Base-by-base conservation (phyloP, 2,888 invertebrate species). In the Charanyca ferruginea region DNA sequence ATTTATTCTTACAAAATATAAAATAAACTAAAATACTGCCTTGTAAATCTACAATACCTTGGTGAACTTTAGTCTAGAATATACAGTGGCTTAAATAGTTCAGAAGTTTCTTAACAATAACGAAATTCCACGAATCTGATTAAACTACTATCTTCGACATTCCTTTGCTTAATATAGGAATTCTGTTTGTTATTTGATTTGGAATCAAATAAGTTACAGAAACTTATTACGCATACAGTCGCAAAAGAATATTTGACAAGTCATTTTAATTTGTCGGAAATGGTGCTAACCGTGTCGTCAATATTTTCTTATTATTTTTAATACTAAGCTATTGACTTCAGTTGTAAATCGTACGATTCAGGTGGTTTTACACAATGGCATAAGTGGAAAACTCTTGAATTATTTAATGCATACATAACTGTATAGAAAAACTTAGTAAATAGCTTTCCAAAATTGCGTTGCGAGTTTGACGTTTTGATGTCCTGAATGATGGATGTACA, bases 401-500 rank as follows among this genome's bases (percentile, higher is more conserved):
- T 76, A 4, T 45, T 25, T 44, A 58, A 49, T 53, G 7, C 13
- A 9, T 18, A 22, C 13, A 42, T 54, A 44, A 3, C 35, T 32
- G 9, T n/a, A 6, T 48, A 18, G 22, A 8, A 44, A 52, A 65
- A 73, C 44, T 77, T 71, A 22, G 44, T 77, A 49, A 65, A 72
- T 47, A 72, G 60, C 53, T 74, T 77, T 58, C 28, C 60, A 47
- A 72, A 60, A 66, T 53, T 55, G 11, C 60, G 41, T 72, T 66
- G 20, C 38, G 18, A 61, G 66, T 74, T 74, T 77, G 73, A 74
- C 77, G 57, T 41, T 53, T 72, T 49, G 42, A 41, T 72, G 48
- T 77, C 66, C 41, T 44, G 23, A 42, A 66, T 74, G 73, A 74
- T 74, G 78, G 73, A 74, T 74, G 73, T 53, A 42, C 32, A 48